phyloP scores from a whole-genome alignment of 2,113 vertebrate species.

The Cyphomyrus plagiostoma region DNA sequence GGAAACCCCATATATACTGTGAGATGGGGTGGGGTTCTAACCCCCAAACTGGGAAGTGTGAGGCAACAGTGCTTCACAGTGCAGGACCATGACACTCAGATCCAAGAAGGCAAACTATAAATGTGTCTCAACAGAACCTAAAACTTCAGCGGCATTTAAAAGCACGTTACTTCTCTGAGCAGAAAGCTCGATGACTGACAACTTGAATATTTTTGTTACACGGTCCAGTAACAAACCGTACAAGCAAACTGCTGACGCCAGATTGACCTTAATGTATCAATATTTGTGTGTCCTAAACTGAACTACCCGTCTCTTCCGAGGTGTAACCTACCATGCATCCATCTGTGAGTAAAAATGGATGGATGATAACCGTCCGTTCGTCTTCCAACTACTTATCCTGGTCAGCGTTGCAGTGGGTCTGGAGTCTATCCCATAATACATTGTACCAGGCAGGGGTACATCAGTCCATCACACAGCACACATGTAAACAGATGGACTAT shows the following conservation, averaged over 20 bases:
- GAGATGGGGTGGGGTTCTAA: background rate
- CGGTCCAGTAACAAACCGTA: background rate
- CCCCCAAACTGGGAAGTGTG: background rate
- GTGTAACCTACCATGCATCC: background rate
- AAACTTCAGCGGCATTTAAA: background rate
- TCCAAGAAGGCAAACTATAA: background rate
- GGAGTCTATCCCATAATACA: background rate
- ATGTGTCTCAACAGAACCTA: background rate
- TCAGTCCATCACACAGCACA: background rate
- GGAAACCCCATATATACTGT: background rate
- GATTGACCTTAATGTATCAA: conserved; percentile 1
- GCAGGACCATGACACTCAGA: background rate
- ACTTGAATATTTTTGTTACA: background rate
- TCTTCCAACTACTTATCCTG: background rate
- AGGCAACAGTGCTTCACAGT: background rate
- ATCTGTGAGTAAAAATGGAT: background rate
- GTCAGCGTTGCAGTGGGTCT: background rate
- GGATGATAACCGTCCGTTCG: background rate
- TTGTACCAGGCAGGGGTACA: background rate
- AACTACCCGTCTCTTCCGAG: background rate
- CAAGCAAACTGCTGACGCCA: background rate
- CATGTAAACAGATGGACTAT: background rate
- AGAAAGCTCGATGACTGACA: background rate
- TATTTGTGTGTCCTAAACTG: background rate
- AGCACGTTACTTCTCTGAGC: background rate